phyloP scores from a whole-genome alignment of 2,888 invertebrate species.

The Xestia sexstrigata region DNA sequence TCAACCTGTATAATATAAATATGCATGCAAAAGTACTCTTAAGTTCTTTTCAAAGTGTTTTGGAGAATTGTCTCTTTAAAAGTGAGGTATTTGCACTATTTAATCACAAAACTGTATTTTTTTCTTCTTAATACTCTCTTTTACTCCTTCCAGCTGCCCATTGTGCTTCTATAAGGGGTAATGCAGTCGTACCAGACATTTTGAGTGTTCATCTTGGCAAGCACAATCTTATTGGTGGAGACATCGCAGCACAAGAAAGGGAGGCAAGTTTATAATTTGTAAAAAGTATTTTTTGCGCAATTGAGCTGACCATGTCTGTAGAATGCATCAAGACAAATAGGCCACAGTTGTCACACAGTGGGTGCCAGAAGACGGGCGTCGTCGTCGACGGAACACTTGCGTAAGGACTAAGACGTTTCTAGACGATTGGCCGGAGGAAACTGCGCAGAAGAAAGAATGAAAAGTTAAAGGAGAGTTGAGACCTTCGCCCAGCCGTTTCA shows the following conservation, averaged over 20 bases:
- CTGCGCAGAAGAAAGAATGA: background rate
- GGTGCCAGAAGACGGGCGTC: too few species aligned
- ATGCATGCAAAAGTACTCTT: too few species aligned
- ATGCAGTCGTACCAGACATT: slow-evolving; percentile 69
- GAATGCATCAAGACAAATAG: too few species aligned
- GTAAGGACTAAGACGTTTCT: background rate
- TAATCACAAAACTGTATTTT: background rate
- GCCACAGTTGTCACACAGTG: too few species aligned
- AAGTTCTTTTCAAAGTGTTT: too few species aligned
- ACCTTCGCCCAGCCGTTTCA: background rate
- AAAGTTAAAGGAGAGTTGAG: background rate
- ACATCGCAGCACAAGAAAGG: slow-evolving; percentile 75
- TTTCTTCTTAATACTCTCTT: background rate
- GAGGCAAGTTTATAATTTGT: slow-evolving; percentile 51
- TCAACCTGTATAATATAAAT: too few species aligned
- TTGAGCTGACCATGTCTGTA: too few species aligned
- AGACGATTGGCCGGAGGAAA: too few species aligned
- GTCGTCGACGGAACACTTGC: background rate
- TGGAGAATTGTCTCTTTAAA: background rate
- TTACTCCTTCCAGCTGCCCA: slow-evolving; percentile 73
- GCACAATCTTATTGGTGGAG: slow-evolving; percentile 79
- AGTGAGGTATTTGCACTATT: background rate
- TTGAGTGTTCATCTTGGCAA: slow-evolving; percentile 78
- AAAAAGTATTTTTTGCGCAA: background rate
- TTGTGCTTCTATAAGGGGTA: slow-evolving; percentile 73